Evolutionary conservation across 2,113 vertebrate genomes (phyloP), one percentile per base, ranked within the genome.

Genomic region (Atrichornis clamosus): DNA sequence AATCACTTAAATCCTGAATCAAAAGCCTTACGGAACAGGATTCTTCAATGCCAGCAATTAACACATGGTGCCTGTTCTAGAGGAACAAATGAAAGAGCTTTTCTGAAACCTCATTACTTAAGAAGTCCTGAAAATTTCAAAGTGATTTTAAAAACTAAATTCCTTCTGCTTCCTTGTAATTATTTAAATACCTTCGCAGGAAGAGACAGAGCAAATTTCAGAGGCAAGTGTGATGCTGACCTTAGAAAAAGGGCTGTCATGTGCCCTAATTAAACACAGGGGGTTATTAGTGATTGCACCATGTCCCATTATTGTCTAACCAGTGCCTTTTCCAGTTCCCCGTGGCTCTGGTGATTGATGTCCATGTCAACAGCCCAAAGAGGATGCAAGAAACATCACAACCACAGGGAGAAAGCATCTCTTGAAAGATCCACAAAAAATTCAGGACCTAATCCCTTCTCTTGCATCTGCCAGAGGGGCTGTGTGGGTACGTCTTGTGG

Each of bases 1-100:
- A 81, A 95, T 63, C 84, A 70, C 95, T 97, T 93, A 64, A 91
- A 82, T 82, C 55, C 21, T 49, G 28, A 75, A 82, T 64, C 62
- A 37, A 93, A 95, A 84, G 73, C 73, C 69, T 81, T 3, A 9
- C 37, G 78, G 86, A 87, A n/a, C 72, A 62, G 78, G 70, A 73
- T n/a, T 72, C 70, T 73, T 76, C 62, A 78, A 65, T 42, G 70
- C 32, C 85, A 83, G 73, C 50, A 86, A 79, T 94, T 87, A 87
- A 68, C 72, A 64, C 11, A 5, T 49, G 18, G 49, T 8, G 63
- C 41, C 75, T 86, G 5, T 12, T 88, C 58, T 17, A 55, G 7
- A 44, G 3, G 22, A 94, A 78, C 20, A 74, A 87, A 89, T 32
- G 21, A 47, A 91, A 78, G 3, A n/a, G 35, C 74, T 76, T 44